Conservation (phyloP, 2,888 invertebrate genomes). For the Bimastos eiseni region DNA sequence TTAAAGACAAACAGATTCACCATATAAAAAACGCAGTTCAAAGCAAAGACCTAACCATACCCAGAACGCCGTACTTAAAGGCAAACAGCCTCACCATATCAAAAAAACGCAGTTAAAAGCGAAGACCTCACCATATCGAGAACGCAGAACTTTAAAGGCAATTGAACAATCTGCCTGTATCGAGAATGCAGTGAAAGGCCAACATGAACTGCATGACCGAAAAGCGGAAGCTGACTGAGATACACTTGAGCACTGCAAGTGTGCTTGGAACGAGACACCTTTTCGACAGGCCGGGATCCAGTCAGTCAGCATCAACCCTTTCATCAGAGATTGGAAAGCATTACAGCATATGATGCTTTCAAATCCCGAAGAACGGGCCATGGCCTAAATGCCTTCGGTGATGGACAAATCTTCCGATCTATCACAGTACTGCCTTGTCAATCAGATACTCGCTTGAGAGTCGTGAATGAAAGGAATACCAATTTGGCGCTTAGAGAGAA, state of each 20-base stretch:
- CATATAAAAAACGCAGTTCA: too few species aligned
- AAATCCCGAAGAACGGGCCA: not conserved
- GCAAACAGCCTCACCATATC: too few species aligned
- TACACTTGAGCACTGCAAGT: not conserved
- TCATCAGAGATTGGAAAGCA: not conserved
- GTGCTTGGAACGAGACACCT: not conserved
- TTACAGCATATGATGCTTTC: not conserved
- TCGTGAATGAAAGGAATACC: constrained; percentile 14
- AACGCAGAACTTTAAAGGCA: too few species aligned
- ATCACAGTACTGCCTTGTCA: not conserved
- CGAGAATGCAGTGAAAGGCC: too few species aligned
- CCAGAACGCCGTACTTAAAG: too few species aligned
- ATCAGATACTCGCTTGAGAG: constrained; percentile 23
- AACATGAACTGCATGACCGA: constrained; percentile 31
- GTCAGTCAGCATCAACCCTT: not conserved
- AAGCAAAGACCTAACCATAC: too few species aligned
- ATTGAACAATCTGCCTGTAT: too few species aligned
- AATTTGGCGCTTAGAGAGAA: not conserved
- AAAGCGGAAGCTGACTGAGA: constrained; percentile 20
- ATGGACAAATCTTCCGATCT: not conserved
- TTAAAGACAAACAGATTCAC: too few species aligned
- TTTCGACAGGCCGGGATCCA: not conserved
- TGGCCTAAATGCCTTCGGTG: not conserved
- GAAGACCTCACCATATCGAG: too few species aligned
- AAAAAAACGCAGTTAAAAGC: too few species aligned